Percentiles rank a stretch among this genome's conserved stretches.
These are phyloP conservation scores for Minunthozetes semirufus DNA, from an alignment of 2,888 invertebrate genomes.

Conservation along the genomic window DNA sequence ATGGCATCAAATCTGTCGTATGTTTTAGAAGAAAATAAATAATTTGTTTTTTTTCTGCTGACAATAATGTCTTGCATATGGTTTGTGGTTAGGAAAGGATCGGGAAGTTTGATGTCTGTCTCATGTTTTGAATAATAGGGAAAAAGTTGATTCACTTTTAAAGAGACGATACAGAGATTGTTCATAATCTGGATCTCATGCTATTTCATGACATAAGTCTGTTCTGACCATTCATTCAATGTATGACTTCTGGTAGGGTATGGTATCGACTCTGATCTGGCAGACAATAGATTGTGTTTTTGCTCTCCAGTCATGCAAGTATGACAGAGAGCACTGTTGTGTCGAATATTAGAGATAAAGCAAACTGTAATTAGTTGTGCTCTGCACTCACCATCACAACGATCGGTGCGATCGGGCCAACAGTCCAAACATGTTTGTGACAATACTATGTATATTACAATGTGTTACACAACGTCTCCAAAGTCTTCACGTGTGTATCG, in stretches of 20 bases:
- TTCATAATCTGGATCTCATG: slow-evolving; percentile 4
- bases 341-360: slow-evolving; percentile 22
- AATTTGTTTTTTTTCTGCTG: too few relatives aligned
- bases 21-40: too few relatives aligned
- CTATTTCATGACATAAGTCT: neutral
- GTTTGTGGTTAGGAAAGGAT: neutral
- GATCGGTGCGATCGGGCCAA: neutral
- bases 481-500: neutral
- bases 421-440: slow-evolving; percentile 4
- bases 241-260: neutral
- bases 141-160: slow-evolving; percentile 5
- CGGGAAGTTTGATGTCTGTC: slow-evolving; percentile 15
- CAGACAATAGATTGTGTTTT: slow-evolving; percentile 18
- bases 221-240: neutral
- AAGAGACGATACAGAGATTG: slow-evolving; percentile 9
- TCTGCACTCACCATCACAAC: slow-evolving; percentile 10
- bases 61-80: too few relatives aligned
- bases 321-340: slow-evolving; percentile 19
- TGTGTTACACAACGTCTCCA: slow-evolving; percentile 21
- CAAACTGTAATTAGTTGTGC: slow-evolving; percentile 28
- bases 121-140: slow-evolving; percentile 4
- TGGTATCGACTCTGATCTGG: neutral
- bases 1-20: too few relatives aligned
- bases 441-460: slow-evolving; percentile 13
- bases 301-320: slow-evolving; percentile 19